Base-by-base conservation (phyloP, 2,113 vertebrate genomes). In the Pteronura brasiliensis region DNA sequence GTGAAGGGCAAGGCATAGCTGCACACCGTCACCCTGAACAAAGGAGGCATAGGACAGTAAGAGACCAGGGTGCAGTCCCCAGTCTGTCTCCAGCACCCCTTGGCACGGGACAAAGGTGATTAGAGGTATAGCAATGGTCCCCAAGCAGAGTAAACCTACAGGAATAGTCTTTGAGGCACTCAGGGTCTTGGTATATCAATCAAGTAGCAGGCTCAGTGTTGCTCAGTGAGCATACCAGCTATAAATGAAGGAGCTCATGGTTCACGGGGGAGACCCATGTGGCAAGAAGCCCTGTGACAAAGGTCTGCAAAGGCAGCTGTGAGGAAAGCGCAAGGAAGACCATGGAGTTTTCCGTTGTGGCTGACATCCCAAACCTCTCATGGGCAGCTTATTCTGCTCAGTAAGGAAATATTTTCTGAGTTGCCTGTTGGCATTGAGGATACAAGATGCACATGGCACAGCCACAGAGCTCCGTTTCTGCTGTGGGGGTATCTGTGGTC, bases 1-100 rank as follows among this genome's bases (percentile, higher is more conserved):
- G 0, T 21, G 25, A 25, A 61, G 39, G n/a, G 10, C 23, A 29
- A 9, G 0, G 5, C 55, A 7, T 0, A 13, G 4, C 21, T 20
- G 59, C 25, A 47, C 0, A 23, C 36, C 0, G 1, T 15, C 15
- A 6, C 42, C 39, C 21, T 77, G 29, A 57, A 65, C 1, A n/a
- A 9, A 2, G n/a, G n/a, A 52, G 49, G 36, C 1, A 1, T 1
- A 71, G 29, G 44, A n/a, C 8, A 44, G 49, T 15, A 65, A 23
- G 36, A 31, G 4, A 31, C 3, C 3, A 36, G 14, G 20, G 4
- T 0, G 0, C 18, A 34, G 76, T n/a, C 34, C 25, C 20, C 34
- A 25, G 36, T 18, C 39, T 57, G 25, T 71, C 39, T 57, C 39
- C 31, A 49, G 55, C 15, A 21, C 49, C 77, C 87, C 44, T 31